These are phyloP conservation scores for Sardinella longiceps DNA, from an alignment of 2,797 vertebrate genomes.

Conservation along the genomic window DNA sequence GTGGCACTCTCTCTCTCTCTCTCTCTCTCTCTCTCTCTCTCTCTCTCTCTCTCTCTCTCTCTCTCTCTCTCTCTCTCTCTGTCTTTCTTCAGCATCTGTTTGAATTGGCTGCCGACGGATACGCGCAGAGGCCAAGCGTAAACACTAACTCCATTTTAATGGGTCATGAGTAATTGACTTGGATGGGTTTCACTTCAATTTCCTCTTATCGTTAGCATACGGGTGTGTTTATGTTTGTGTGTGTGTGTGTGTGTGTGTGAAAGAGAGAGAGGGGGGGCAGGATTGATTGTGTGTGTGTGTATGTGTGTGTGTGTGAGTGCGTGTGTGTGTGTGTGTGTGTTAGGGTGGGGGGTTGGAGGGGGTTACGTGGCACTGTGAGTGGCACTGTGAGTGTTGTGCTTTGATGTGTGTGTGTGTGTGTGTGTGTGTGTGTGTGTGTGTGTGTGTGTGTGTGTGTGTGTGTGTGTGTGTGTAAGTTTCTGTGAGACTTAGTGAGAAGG, in stretches of 20 bases:
- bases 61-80: background rate
- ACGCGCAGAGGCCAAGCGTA: conserved; percentile 16
- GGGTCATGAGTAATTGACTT: conserved; percentile 27
- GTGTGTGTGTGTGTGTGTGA: background rate
- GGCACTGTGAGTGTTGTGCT: background rate
- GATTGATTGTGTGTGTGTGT: background rate
- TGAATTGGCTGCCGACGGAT: conserved; percentile 20
- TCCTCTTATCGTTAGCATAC: conserved; percentile 23
- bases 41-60: background rate
- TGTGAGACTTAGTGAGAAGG: background rate
- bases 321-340: background rate
- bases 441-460: background rate
- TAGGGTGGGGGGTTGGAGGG: background rate
- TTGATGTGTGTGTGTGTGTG: background rate
- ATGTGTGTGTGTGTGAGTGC: background rate
- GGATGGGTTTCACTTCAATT: conserved; percentile 23
- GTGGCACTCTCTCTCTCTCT: background rate
- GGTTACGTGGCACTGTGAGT: background rate
- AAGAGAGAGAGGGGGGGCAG: background rate
- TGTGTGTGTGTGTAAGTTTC: conserved; percentile 7
- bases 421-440: background rate
- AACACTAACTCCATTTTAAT: conserved; percentile 27
- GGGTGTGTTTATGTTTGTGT: conserved; percentile 11
- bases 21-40: background rate
- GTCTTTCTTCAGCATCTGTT: conserved; percentile 5